Evolutionary conservation across 2,113 vertebrate genomes (phyloP), one percentile per base, ranked within the genome.

Genomic region (Ictidomys tridecemlineatus): DNA sequence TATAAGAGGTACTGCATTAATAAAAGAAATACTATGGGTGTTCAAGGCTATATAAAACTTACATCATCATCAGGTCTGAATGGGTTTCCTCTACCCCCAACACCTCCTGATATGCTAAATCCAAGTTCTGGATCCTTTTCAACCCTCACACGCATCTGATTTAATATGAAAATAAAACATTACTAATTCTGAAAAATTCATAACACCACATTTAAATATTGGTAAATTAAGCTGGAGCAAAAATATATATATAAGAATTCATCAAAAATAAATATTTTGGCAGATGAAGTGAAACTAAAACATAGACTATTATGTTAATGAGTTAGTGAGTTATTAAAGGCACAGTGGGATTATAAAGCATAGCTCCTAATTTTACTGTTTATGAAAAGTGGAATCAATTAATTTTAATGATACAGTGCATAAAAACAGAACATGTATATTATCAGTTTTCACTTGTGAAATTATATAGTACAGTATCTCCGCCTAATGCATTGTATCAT

Each of bases 31-130:
- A 24, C 53, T 77, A 61, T 90, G 37, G 72, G 1, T 1, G n/a
- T 96, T 96, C 74, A 97, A 97, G 83, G 3, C 91, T 34, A 83
- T 94, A 30, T 45, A 77, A 67, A 97, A 98, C 99, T 98, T 98
- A 99, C 99, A 96, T 99, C 99, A 95, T 99, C 99, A 39, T 99
- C 99, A 85, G 99, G 99, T 95, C 97, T 99, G 97, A 99, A 99
- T 42, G 99, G 99, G 96, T 99, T 99, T 96, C 99, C 99, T 98
- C 99, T 99, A 24, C 99, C 99, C 76, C 99, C 99, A 61, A 99
- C 98, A 97, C 99, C 99, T 98, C 99, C 99, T 51, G 99, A 99
- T 99, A 99, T 99, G 98, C 99, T 99, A 98, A 99, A 99, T 95
- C 99, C 99, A 97, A 99, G 99, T 98, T 99, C 99, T 69, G 99